Percentiles rank a stretch among this genome's conserved stretches.
These are phyloP conservation scores for Helostoma temminkii DNA, from an alignment of 2,797 vertebrate genomes.

Conservation along the genomic window DNA sequence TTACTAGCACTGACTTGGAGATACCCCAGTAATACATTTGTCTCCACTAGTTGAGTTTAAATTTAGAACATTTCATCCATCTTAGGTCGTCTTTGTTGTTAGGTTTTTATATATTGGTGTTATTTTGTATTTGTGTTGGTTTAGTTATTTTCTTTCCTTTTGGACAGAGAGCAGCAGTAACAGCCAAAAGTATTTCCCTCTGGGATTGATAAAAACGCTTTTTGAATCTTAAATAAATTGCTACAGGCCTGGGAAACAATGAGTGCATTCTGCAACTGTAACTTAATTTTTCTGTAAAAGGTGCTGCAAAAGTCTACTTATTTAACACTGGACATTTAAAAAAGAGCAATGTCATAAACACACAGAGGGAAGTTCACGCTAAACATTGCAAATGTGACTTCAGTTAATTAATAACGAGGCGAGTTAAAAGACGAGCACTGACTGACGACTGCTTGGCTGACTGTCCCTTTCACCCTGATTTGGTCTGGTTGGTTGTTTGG, in stretches of 20 bases:
- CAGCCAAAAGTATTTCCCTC: no score
- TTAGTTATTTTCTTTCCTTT: no score
- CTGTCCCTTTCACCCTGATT: slow-evolving; percentile 15
- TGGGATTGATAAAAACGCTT: no score
- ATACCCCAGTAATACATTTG: neutral
- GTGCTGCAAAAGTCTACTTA: neutral
- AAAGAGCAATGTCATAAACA: slow-evolving; percentile 2
- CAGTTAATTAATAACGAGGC: slow-evolving; percentile 28
- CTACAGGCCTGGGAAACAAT: neutral
- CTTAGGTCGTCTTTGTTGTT: no score
- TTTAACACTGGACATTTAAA: neutral
- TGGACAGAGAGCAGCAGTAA: no score
- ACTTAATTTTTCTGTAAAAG: neutral
- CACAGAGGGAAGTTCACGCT: neutral
- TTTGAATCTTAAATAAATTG: no score
- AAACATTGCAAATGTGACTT: slow-evolving; percentile 16
- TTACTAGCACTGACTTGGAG: slow-evolving; percentile 31
- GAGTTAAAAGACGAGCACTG: slow-evolving; percentile 6
- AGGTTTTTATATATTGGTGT: no score
- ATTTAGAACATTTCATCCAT: no score
- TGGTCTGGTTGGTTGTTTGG: slow-evolving; percentile 17
- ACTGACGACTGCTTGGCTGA: neutral
- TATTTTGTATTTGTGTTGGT: no score
- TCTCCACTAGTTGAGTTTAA: neutral
- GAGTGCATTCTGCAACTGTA: slow-evolving; percentile 1